Evolutionary conservation across 2,113 vertebrate genomes (phyloP), one percentile per base, ranked within the genome.

Genomic region (Polypterus senegalus): DNA sequence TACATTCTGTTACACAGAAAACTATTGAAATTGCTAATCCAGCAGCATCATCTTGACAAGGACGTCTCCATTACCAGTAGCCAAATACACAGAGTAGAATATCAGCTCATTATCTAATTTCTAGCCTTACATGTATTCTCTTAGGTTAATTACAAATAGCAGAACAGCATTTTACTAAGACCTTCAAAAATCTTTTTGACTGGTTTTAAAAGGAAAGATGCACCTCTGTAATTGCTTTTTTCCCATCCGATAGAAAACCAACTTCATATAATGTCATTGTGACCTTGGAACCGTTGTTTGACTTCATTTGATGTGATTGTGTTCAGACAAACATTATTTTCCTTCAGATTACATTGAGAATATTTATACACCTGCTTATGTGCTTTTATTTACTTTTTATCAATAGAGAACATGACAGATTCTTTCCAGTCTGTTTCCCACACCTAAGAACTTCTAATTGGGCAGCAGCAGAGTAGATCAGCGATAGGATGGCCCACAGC

Each of bases 101-200:
- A 71, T 69, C 67, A 47, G 63, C 69, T 76, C 74, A 70, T 73
- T 71, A 71, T 75, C 77, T 78, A 69, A 71, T 67, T 48, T 75
- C 78, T 56, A 61, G 54, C 68, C 76, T 27, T 79, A 73, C 67
- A 74, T 64, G 49, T 69, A 62, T 70, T 69, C 55, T 76, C 73
- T 79, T 77, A 82, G 67, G 67, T 69, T 86, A 84, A 86, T 80
- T 70, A 79, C 73, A 78, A 78, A 67, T 83, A 82, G 79, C 83
- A 83, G 72, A 65, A 73, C 80, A 77, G 79, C 82, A 83, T 84
- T 83, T 83, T 78, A 79, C 79, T 82, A 77, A 79, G 81, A 77
- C 74, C 78, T 58, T 84, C 77, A 76, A 76, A 82, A 77, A 59
- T 67, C 67, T 71, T 73, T 69, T 69, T 82, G 82, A 83, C 82